Conservation (phyloP, 2,888 invertebrate species). For the Dascillus cervinus region DNA sequence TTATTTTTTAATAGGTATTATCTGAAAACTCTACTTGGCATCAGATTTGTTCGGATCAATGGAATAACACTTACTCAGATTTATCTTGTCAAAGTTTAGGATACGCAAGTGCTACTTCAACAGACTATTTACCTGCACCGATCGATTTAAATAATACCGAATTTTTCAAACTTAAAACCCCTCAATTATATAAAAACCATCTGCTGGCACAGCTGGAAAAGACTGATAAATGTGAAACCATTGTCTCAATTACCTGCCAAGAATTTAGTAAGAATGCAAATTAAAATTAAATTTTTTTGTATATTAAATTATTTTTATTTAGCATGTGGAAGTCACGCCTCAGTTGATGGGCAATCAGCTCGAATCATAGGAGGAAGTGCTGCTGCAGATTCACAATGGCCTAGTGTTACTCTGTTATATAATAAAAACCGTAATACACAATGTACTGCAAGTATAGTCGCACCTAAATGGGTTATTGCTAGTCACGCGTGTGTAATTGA, state of each 20-base stretch:
- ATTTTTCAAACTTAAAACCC: constrained; percentile 26
- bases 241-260: constrained; percentile 49
- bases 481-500: constrained; percentile 43
- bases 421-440: constrained; percentile 40
- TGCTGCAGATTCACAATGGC: constrained; percentile 47
- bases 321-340: constrained; percentile 41
- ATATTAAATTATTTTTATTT: constrained; percentile 13
- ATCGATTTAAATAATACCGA: constrained; percentile 26
- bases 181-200: constrained; percentile 23
- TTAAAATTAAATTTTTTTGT: background rate
- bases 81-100: constrained; percentile 50
- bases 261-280: constrained; percentile 44
- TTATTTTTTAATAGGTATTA: constrained; percentile 7
- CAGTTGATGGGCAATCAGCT: constrained; percentile 35
- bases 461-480: constrained; percentile 45
- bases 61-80: constrained; percentile 48
- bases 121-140: constrained; percentile 29
- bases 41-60: constrained; percentile 48
- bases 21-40: constrained; percentile 34
- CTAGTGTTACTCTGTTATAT: constrained; percentile 48
- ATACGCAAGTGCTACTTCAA: constrained; percentile 39
- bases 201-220: constrained; percentile 43
- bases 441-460: constrained; percentile 45
- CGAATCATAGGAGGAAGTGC: constrained; percentile 46
- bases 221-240: constrained; percentile 40